Base-by-base conservation (phyloP, 2,888 invertebrate species). In the Drosophila leonis region DNA sequence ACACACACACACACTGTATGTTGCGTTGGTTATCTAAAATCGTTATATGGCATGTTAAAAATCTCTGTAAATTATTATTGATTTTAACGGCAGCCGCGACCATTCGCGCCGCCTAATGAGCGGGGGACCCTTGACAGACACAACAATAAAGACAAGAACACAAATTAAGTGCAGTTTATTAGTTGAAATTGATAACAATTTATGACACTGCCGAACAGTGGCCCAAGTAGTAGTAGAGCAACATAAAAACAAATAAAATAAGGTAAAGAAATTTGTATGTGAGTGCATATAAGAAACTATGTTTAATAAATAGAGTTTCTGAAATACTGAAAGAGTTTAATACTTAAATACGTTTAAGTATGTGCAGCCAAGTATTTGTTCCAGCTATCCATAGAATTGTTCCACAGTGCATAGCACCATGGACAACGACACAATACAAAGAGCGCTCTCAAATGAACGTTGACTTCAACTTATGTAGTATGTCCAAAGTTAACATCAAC, bases 31-130 rank as follows among this genome's bases (percentile, higher is more conserved):
- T 84, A 82, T 87, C 88, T 87, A 56, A 76, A 80, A 73, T 80
- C 61, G 71, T 79, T 82, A 66, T 72, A 72, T 66, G 68, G 74
- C 70, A 83, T 60, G 75, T 75, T 88, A 69, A 70, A 83, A 83
- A 83, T 86, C 83, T 80, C 65, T 79, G 85, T 68, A 72, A 86
- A 75, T 68, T 80, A 71, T 75, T 86, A 86, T 88, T 88, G 78
- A 83, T 88, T 83, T 77, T 88, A 67, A 70, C 55, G 80, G 65
- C 69, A 65, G 51, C 48, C 46, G 20, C 37, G 61, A 46, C 49
- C 64, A 65, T 52, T 42, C 24, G 44, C 29, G 42, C 35, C 20
- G 48, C 68, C 67, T 78, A 86, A 86, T 86, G 75, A 81, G 67
- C 70, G 27, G 24, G 44, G 51, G 59, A 54, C 66, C 68, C 75